Percentiles rank a stretch among this genome's conserved stretches.
phyloP scores from a whole-genome alignment of 2,797 vertebrate genomes.

The Enteromius anoplus region DNA sequence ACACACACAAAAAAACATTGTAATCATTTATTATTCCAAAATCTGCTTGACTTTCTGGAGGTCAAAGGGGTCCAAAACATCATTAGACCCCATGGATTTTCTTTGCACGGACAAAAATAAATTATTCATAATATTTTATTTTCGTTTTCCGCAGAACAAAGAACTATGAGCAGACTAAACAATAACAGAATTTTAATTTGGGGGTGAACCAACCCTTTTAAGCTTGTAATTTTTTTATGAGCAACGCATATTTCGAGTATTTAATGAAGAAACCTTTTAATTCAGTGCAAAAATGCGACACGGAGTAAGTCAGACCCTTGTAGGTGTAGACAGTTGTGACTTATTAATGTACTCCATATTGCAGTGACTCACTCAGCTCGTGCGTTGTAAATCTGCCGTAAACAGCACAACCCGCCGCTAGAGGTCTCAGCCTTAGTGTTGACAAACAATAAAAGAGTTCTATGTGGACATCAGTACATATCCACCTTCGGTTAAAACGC shows the following conservation, averaged over 20 bases:
- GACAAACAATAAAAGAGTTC: slow-evolving; percentile 47
- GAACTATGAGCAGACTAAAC: background rate
- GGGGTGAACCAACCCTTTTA: background rate
- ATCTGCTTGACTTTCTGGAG: background rate
- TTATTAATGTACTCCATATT: slow-evolving; percentile 39
- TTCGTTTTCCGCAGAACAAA: background rate
- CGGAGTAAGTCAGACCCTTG: background rate
- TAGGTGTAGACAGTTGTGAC: slow-evolving; percentile 29
- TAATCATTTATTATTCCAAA: background rate
- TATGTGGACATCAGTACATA: slow-evolving; percentile 38
- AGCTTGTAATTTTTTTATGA: background rate
- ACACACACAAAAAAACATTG: background rate
- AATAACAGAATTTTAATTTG: background rate
- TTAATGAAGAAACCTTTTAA: background rate
- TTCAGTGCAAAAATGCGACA: background rate
- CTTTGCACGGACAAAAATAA: background rate
- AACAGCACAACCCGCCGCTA: slow-evolving; percentile 39
- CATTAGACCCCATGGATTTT: background rate
- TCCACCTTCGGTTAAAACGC: background rate
- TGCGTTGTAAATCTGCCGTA: slow-evolving; percentile 28
- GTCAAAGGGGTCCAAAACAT: background rate
- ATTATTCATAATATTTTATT: background rate
- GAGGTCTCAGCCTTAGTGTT: slow-evolving; percentile 52
- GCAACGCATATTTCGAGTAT: background rate
- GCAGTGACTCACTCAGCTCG: slow-evolving; percentile 37